Percentiles rank a stretch among this genome's conserved stretches.
Evolutionary conservation across 1,140 invertebrate species (phyloP).

Genomic region (Venturia canescens): DNA sequence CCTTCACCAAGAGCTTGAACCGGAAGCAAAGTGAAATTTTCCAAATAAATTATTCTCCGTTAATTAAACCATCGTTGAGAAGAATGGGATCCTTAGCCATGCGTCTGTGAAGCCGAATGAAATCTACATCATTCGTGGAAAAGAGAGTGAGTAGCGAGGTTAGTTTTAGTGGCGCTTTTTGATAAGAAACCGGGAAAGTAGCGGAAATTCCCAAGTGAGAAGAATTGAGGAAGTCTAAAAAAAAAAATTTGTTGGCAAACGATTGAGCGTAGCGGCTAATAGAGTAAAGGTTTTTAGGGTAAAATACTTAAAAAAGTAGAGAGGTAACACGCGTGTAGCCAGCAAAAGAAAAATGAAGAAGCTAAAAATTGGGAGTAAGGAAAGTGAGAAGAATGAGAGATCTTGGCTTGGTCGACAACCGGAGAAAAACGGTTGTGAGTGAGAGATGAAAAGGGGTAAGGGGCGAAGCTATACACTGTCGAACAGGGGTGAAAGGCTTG

Average conservation of each 20-base stretch:
- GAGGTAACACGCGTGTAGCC: constrained; percentile 10
- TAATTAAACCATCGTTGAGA: constrained; percentile 45
- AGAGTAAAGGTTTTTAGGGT: neutral
- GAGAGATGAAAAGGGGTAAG: constrained; percentile 1
- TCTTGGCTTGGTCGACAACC: neutral
- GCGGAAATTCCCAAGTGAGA: neutral
- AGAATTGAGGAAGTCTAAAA: neutral
- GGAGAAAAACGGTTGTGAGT: neutral
- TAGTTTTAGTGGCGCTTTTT: neutral
- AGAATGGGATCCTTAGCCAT: neutral
- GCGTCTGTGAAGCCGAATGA: neutral
- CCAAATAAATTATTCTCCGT: constrained; percentile 47
- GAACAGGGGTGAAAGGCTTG: constrained; percentile 36
- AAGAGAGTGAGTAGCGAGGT: constrained; percentile 10
- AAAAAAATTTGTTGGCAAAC: neutral
- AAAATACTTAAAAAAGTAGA: neutral
- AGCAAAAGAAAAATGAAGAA: constrained; percentile 17
- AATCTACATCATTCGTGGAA: neutral
- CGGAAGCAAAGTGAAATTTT: constrained; percentile 35
- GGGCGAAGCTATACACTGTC: constrained; percentile 44
- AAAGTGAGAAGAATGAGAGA: constrained; percentile 46
- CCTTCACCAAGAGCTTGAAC: neutral
- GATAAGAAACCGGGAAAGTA: neutral
- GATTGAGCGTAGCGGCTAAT: neutral
- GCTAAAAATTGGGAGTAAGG: constrained; percentile 39